Percentiles rank a stretch among this genome's conserved stretches.
Conservation (phyloP, 2,888 invertebrate genomes). For the Patella caerulea region DNA sequence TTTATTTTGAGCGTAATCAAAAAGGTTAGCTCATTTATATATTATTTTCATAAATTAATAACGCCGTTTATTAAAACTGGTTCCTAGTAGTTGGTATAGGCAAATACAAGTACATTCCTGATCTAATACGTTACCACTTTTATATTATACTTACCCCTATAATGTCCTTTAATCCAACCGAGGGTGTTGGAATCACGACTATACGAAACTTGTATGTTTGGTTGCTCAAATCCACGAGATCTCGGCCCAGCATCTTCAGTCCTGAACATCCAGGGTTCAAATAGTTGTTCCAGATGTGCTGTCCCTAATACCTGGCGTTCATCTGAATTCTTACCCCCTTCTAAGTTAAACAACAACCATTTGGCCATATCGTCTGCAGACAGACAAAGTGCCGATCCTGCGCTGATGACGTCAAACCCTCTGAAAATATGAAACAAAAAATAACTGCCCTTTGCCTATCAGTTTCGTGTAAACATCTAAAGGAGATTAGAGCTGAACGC, state of each 20-base stretch:
- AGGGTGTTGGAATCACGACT: slow-evolving; percentile 44
- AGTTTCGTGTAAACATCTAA: not conserved
- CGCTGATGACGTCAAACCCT: slow-evolving; percentile 34
- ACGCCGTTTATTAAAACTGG: too few relatives aligned
- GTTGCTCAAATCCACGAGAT: slow-evolving; percentile 33
- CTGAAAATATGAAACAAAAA: slow-evolving; percentile 18
- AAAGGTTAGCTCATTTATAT: too few relatives aligned
- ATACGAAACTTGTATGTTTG: slow-evolving; percentile 43
- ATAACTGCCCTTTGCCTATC: not conserved
- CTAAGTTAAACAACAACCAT: slow-evolving; percentile 50
- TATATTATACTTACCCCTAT: slow-evolving; percentile 52
- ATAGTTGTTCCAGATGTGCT: slow-evolving; percentile 36
- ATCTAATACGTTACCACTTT: too few relatives aligned
- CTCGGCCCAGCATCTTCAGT: slow-evolving; percentile 24
- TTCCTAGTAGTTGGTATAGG: too few relatives aligned
- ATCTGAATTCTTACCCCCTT: slow-evolving; percentile 25
- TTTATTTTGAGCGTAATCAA: too few relatives aligned
- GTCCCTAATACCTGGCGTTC: slow-evolving; percentile 27
- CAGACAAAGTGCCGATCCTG: slow-evolving; percentile 38
- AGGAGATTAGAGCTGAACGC: too few relatives aligned
- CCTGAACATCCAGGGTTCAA: slow-evolving; percentile 29
- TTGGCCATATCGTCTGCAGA: slow-evolving; percentile 52
- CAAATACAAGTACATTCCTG: too few relatives aligned
- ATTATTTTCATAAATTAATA: too few relatives aligned
- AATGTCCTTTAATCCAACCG: slow-evolving; percentile 55